A percentile compares a stretch with the other conserved stretches of the same genome.
Conservation (phyloP, 2,113 vertebrate genomes). For the Trogon melanurus region DNA sequence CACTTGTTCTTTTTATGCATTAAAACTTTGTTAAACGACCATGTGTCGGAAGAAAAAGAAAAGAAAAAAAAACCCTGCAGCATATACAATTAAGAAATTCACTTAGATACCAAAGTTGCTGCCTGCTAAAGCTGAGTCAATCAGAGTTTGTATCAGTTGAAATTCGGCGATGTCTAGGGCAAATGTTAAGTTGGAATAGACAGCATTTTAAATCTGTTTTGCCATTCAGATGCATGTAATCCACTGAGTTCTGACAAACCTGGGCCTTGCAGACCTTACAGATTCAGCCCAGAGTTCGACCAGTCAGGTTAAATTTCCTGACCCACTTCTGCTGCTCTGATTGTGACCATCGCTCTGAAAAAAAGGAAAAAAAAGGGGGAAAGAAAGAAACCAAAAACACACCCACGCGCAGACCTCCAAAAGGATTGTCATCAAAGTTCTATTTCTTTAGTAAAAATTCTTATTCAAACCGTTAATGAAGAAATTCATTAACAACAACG, state of each 20-base stretch:
- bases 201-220: slow-evolving; percentile 80
- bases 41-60: not conserved
- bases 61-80: not conserved
- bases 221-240: slow-evolving; percentile 74
- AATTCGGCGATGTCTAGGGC: slow-evolving; percentile 28
- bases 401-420: not conserved
- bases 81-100: not conserved
- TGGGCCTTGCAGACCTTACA: slow-evolving; percentile 65
- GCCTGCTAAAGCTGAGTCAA: not conserved
- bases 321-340: slow-evolving; percentile 63
- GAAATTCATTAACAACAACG: not conserved
- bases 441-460: not conserved
- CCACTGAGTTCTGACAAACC: slow-evolving; percentile 68
- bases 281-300: slow-evolving; percentile 65
- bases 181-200: slow-evolving; percentile 76
- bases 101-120: not conserved
- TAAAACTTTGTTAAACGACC: not conserved
- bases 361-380: not conserved
- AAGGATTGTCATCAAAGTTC: not conserved
- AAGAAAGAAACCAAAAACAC: not conserved
- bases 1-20: slow-evolving; percentile 15
- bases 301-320: slow-evolving; percentile 82
- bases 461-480: not conserved
- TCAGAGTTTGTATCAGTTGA: not conserved
- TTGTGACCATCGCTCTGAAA: slow-evolving; percentile 50